Evolutionary conservation across 2,797 vertebrate genomes (phyloP), one percentile per base, ranked within the genome.

Genomic region (Salmo trutta): DNA sequence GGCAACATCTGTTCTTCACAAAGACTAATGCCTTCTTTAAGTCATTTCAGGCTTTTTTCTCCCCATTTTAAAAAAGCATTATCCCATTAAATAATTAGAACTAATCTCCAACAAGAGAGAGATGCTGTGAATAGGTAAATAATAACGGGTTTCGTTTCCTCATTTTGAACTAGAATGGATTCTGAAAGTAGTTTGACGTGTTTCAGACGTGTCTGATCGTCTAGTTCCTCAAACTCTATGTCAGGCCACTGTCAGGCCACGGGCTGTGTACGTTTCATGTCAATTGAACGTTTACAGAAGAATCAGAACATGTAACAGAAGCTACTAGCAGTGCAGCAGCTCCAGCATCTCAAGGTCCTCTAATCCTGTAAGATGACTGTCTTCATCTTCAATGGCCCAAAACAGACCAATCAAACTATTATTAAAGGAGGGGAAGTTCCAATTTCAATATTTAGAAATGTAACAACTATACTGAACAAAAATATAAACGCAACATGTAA

Each of bases 1-100:
- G 82, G 90, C 89, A 95, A 95, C 95, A 96, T 96, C 95, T 96
- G 95, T 94, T 96, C 95, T 87, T 91, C 92, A 93, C 85, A 89
- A 86, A 94, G 92, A 89, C 93, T 87, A 95, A 96, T 92, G 94
- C 93, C 92, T 93, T 94, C 64, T 92, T 94, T 94, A 90, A 96
- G 88, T 90, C 81, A 69, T 64, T 68, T 73, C 31, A 33, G 0
- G 75, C 69, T 79, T 31, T 52, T 0, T 77, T 73, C 77, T 79
- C 53, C 67, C 62, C 79, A 75, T 77, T 71, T 95, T 93, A 94
- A 92, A 93, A 90, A 91, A 92, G 93, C 90, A 92, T 88, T 86
- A 94, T 86, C 88, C 85, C 83, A 89, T 27, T 86, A 85, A 94
- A 94, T 87, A 94, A 94, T 92, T 84, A 64, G 47, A 89, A 86